Evolutionary conservation across 2,888 invertebrate species (phyloP).

Genomic region (Cerceris ruficornis): DNA sequence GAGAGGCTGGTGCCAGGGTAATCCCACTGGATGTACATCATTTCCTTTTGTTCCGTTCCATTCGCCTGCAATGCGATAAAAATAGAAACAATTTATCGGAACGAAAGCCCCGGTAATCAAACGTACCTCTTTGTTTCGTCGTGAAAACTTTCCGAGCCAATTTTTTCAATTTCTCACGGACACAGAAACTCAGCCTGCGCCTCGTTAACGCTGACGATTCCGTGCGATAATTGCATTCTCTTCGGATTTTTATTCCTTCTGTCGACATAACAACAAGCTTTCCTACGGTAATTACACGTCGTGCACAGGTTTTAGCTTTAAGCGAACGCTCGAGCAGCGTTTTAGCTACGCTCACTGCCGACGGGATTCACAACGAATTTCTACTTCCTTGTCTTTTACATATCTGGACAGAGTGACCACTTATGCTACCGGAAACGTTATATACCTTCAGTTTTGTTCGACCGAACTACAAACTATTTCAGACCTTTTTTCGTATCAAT

Average conservation of each 20-base stretch:
- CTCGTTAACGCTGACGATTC: conserved; percentile 22
- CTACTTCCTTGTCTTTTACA: conserved; percentile 30
- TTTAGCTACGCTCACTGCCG: conserved; percentile 33
- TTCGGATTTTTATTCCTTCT: conserved; percentile 42
- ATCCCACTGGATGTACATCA: background rate
- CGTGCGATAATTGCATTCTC: conserved; percentile 40
- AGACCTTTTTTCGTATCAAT: no score
- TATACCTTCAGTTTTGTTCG: conserved; percentile 4
- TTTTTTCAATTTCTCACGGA: background rate
- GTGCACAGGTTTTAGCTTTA: conserved; percentile 38
- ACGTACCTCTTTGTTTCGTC: background rate
- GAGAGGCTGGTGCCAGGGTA: background rate
- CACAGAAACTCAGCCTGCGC: background rate
- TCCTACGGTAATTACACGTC: conserved; percentile 53
- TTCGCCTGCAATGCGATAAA: no score
- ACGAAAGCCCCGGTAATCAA: background rate
- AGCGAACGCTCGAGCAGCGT: conserved; percentile 28
- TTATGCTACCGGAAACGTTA: conserved; percentile 45
- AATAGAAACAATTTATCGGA: no score
- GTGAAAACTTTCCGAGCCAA: background rate
- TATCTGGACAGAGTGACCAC: conserved; percentile 53
- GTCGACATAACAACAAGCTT: conserved; percentile 40
- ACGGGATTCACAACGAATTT: conserved; percentile 56
- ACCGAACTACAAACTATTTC: background rate
- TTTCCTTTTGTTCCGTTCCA: background rate